A percentile compares a stretch with the other conserved stretches of the same genome.
Conservation (phyloP, 1,140 invertebrate genomes). For the Antheraea pernyi region DNA sequence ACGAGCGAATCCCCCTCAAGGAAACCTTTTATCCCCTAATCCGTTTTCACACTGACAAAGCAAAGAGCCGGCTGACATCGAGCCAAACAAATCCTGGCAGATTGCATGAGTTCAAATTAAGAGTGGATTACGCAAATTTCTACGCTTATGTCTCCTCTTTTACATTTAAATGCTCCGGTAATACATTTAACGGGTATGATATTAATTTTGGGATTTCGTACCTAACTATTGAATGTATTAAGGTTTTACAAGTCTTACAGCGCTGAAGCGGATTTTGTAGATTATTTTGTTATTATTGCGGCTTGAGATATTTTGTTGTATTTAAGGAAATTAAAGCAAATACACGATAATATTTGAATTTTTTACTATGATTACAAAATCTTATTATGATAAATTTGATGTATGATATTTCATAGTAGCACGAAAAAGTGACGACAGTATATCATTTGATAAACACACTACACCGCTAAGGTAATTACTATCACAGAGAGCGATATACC, state of each 20-base stretch:
- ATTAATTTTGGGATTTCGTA: constrained; percentile 16
- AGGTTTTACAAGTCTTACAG: not conserved
- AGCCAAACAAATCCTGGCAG: constrained; percentile 52
- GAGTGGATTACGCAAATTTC: constrained; percentile 52
- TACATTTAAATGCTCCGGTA: constrained; percentile 20
- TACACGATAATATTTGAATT: no score
- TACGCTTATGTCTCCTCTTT: constrained; percentile 26
- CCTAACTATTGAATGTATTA: not conserved
- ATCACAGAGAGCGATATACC: no score
- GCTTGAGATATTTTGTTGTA: no score
- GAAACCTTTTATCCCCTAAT: constrained; percentile 44
- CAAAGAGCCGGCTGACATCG: constrained; percentile 38
- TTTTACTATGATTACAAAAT: no score
- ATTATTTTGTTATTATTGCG: not conserved
- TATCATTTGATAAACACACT: no score
- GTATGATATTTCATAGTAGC: no score
- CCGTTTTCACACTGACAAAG: constrained; percentile 56
- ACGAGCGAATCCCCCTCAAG: constrained; percentile 26
- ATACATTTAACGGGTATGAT: constrained; percentile 21
- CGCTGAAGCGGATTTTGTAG: not conserved
- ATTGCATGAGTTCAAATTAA: constrained; percentile 53
- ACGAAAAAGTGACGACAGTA: no score
- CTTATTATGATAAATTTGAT: no score
- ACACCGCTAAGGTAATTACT: no score
- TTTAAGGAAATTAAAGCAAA: no score